These are phyloP conservation scores for Brachionus calyciflorus DNA, from an alignment of 1,140 invertebrate genomes.

Conservation along the genomic window DNA sequence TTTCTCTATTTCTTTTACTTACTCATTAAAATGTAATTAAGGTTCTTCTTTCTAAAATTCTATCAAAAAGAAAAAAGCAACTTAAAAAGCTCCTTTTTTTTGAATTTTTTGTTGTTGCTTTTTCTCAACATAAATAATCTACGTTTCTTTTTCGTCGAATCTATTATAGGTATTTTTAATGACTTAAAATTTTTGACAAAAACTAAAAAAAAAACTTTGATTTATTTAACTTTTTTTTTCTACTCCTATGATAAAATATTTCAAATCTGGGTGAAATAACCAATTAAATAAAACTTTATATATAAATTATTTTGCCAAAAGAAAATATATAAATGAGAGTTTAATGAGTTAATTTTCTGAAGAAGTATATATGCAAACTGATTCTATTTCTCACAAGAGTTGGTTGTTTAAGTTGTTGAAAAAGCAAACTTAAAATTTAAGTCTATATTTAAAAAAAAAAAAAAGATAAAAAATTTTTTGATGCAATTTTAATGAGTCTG, in stretches of 20 bases:
- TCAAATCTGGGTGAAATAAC: slow-evolving; percentile 38
- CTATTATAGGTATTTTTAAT: not conserved
- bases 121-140: not conserved
- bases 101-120: not conserved
- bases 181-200: not conserved
- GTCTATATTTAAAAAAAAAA: not conserved
- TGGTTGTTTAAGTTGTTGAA: too few species aligned
- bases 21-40: slow-evolving; percentile 45
- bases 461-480: not conserved
- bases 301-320: too few species aligned
- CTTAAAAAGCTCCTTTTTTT: not conserved
- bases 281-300: slow-evolving; percentile 1
- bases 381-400: not conserved
- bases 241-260: not conserved
- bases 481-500: slow-evolving; percentile 18
- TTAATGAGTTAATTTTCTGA: slow-evolving; percentile 39
- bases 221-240: slow-evolving; percentile 6
- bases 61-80: slow-evolving; percentile 2
- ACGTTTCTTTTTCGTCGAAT: not conserved
- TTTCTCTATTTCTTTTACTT: slow-evolving; percentile 26
- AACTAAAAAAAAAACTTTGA: slow-evolving; percentile 29
- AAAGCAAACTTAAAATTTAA: not conserved
- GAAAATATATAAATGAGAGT: slow-evolving; percentile 15
- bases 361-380: not conserved
- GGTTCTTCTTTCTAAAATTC: slow-evolving; percentile 25